A percentile compares a stretch with the other conserved stretches of the same genome.
Evolutionary conservation across 2,888 invertebrate species (phyloP).

Genomic region (Apamea crenata): DNA sequence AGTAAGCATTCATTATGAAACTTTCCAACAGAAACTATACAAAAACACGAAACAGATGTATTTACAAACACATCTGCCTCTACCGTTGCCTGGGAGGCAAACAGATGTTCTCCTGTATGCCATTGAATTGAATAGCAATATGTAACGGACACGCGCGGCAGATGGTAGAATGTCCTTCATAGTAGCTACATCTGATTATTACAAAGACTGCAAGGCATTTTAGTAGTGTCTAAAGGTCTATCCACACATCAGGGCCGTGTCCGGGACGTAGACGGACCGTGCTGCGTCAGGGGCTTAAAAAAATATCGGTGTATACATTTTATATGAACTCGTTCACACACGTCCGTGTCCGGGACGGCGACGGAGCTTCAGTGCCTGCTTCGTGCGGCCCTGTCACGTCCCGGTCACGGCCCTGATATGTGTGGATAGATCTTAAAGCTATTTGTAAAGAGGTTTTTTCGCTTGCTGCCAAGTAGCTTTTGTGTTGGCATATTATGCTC

Average conservation of each 20-base stretch:
- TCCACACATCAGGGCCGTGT: too few species aligned
- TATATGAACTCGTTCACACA: too few species aligned
- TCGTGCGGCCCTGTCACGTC: too few species aligned
- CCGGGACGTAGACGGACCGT: too few species aligned
- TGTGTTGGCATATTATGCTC: background rate
- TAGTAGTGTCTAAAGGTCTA: too few species aligned
- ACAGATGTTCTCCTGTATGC: conserved; percentile 36
- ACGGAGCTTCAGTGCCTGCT: too few species aligned
- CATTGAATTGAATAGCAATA: conserved; percentile 5
- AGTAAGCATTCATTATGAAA: background rate
- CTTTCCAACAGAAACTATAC: background rate
- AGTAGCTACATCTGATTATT: background rate
- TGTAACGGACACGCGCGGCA: conserved; percentile 14
- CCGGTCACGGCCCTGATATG: too few species aligned
- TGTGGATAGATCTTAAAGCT: too few species aligned
- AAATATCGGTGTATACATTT: too few species aligned
- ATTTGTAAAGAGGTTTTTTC: background rate
- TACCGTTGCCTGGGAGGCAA: conserved; percentile 1
- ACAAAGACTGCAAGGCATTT: background rate
- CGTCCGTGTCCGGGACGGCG: too few species aligned
- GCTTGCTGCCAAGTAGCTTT: background rate
- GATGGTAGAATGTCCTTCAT: conserved; percentile 21
- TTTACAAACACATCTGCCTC: conserved; percentile 42
- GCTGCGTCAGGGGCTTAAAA: too few species aligned
- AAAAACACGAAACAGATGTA: conserved; percentile 34